Evolutionary conservation across 2,113 vertebrate species (phyloP).

Genomic region (Oreochromis tanganicae): DNA sequence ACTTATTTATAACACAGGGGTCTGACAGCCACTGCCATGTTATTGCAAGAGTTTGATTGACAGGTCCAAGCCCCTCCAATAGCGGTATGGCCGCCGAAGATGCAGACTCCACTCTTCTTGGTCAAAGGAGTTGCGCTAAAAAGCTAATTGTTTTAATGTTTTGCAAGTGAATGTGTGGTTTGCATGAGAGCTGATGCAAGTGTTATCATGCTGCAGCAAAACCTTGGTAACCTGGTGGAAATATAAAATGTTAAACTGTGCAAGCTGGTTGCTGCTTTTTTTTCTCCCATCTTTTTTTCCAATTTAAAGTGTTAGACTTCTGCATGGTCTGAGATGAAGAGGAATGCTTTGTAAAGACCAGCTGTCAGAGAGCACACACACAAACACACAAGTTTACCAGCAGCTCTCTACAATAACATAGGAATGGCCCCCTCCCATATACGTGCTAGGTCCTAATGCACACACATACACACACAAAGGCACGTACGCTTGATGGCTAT

Average conservation of each 20-base stretch:
- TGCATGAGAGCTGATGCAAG: slow-evolving; percentile 7
- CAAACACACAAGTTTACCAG: not conserved
- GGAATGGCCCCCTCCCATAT: slow-evolving; percentile 48
- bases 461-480: slow-evolving; percentile 53
- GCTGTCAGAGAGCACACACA: slow-evolving; percentile 35
- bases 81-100: slow-evolving; percentile 50
- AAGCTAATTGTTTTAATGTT: not conserved
- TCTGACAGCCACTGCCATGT: slow-evolving; percentile 19
- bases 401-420: slow-evolving; percentile 29
- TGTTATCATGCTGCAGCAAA: not conserved
- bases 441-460: slow-evolving; percentile 45
- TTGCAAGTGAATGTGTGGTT: not conserved
- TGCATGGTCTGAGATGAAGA: not conserved
- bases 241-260: slow-evolving; percentile 7
- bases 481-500: slow-evolving; percentile 65
- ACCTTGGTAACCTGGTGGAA: slow-evolving; percentile 8
- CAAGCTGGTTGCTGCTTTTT: not conserved
- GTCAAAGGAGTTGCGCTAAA: not conserved
- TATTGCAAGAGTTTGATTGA: slow-evolving; percentile 51
- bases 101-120: slow-evolving; percentile 12
- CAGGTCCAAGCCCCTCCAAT: slow-evolving; percentile 7
- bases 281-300: not conserved
- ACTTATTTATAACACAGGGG: not conserved
- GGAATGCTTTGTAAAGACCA: slow-evolving; percentile 54
- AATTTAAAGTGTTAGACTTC: not conserved